phyloP scores from a whole-genome alignment of 2,113 vertebrate species.

The Tragelaphus imberbis region DNA sequence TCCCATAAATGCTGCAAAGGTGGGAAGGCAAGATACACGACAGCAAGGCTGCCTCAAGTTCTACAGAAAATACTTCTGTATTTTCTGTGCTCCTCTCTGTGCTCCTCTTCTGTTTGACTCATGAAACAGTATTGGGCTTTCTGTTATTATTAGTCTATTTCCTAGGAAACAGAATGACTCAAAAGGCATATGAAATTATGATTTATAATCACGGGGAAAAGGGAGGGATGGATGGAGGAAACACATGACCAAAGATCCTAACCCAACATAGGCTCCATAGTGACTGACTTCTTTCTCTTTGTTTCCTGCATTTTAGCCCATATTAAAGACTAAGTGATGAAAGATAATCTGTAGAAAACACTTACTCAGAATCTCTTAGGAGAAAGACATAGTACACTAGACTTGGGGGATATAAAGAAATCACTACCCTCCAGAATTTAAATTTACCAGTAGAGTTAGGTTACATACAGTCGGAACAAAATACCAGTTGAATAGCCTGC shows the following conservation, averaged over 20 bases:
- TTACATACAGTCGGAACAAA: neutral
- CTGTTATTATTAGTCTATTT: neutral
- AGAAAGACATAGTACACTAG: neutral
- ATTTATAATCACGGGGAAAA: neutral
- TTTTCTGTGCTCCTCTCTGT: too few relatives aligned
- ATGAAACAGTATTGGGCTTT: neutral
- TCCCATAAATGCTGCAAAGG: neutral
- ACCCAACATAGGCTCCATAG: neutral
- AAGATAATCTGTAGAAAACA: neutral
- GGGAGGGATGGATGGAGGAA: neutral
- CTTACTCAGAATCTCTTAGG: neutral
- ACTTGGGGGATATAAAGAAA: neutral
- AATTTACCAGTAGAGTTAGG: neutral
- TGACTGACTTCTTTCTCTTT: neutral
- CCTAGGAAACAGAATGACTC: neutral
- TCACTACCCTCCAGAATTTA: neutral
- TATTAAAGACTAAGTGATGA: neutral
- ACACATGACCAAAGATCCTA: neutral
- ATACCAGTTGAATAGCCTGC: neutral
- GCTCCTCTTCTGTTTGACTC: neutral
- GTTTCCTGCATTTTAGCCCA: neutral
- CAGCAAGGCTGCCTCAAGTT: neutral
- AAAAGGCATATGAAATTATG: neutral
- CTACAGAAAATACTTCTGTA: neutral
- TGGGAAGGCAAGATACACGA: neutral